Conservation (phyloP, 2,797 vertebrate genomes). For the Microcaecilia unicolor region DNA sequence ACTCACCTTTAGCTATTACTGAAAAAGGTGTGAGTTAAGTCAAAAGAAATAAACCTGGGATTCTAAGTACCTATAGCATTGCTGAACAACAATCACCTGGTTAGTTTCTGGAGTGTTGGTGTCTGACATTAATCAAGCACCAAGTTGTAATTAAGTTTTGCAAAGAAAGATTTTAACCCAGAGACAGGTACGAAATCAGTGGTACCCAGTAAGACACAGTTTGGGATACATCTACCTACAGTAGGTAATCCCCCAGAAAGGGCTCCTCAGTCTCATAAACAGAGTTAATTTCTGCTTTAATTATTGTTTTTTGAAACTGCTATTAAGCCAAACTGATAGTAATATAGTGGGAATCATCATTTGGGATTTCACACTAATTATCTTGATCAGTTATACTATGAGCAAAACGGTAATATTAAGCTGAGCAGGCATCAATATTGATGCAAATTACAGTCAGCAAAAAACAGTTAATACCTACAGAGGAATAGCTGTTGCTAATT, state of each 20-base stretch:
- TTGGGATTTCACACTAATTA: slow-evolving; percentile 34
- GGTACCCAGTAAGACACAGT: background rate
- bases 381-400: slow-evolving; percentile 30
- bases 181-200: background rate
- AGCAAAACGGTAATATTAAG: slow-evolving; percentile 16
- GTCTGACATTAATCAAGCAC: too few species aligned
- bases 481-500: slow-evolving; percentile 13
- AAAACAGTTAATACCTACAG: slow-evolving; percentile 10
- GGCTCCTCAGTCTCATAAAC: slow-evolving; percentile 41
- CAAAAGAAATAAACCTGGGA: too few species aligned
- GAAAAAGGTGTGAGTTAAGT: too few species aligned
- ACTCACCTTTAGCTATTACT: too few species aligned
- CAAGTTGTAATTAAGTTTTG: too few species aligned
- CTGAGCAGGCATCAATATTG: slow-evolving; percentile 20
- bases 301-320: slow-evolving; percentile 26
- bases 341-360: slow-evolving; percentile 22
- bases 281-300: slow-evolving; percentile 38
- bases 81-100: too few species aligned
- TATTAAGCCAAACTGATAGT: slow-evolving; percentile 31
- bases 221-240: background rate
- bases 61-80: too few species aligned
- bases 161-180: too few species aligned
- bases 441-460: slow-evolving; percentile 22
- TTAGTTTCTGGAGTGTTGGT: too few species aligned
- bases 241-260: slow-evolving; percentile 32